Conservation (phyloP, 2,888 invertebrate genomes). For the Sinodicranocentrus sp. region DNA sequence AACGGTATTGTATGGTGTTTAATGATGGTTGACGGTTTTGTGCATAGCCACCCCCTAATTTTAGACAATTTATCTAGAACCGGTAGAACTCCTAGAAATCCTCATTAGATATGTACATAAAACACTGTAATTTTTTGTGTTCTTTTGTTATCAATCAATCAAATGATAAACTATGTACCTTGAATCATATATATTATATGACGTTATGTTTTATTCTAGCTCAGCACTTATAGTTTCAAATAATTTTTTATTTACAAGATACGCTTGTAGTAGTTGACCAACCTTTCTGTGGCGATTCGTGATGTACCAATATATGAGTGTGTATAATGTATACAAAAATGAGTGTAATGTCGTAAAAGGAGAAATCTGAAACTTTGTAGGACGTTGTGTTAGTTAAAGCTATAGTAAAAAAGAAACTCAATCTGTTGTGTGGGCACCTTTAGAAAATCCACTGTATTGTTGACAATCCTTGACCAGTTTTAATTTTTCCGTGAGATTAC, state of each 20-base stretch:
- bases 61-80: no score
- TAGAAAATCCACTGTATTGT: background rate
- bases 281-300: conserved; percentile 32
- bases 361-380: background rate
- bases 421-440: background rate
- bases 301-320: conserved; percentile 11
- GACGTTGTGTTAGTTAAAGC: background rate
- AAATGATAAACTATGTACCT: conserved; percentile 45
- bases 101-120: background rate
- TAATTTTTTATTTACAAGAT: conserved; percentile 5
- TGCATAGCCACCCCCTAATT: no score
- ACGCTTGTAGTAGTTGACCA: conserved; percentile 15
- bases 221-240: background rate
- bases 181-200: conserved; percentile 3
- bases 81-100: no score
- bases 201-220: conserved; percentile 5
- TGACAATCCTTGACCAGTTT: conserved; percentile 31
- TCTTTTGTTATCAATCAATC: conserved; percentile 33
- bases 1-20: conserved; percentile 77
- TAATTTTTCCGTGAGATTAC: conserved; percentile 30
- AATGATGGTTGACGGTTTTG: no score
- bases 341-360: background rate
- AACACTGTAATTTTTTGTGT: conserved; percentile 19
- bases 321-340: background rate
- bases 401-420: background rate